Evolutionary conservation across 2,888 invertebrate species (phyloP).

Genomic region (Ischnus inquisitorius): DNA sequence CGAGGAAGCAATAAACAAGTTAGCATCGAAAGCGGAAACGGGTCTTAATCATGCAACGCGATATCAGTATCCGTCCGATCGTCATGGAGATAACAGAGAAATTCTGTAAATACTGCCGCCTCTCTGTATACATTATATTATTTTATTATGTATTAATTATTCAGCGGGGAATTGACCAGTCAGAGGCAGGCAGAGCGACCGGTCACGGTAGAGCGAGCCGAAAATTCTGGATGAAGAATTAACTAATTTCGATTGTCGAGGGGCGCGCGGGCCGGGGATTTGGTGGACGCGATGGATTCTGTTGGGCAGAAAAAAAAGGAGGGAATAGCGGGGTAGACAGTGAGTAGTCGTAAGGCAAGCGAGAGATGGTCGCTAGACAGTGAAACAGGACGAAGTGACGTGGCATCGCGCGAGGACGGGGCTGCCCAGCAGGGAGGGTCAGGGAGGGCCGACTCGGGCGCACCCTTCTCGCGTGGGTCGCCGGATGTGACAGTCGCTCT

Average conservation of each 20-base stretch:
- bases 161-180: slow-evolving; percentile 35
- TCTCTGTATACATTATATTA: slow-evolving; percentile 21
- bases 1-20: slow-evolving; percentile 30
- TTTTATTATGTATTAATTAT: slow-evolving; percentile 58
- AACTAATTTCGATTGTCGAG: slow-evolving; percentile 48
- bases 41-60: slow-evolving; percentile 63
- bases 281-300: slow-evolving; percentile 21
- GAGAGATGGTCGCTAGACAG: slow-evolving; percentile 57
- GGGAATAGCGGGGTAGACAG: slow-evolving; percentile 39
- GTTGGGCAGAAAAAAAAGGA: slow-evolving; percentile 29
- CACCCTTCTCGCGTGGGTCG: slow-evolving; percentile 85
- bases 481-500: slow-evolving; percentile 85
- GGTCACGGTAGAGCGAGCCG: slow-evolving; percentile 29
- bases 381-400: slow-evolving; percentile 70
- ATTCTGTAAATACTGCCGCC: slow-evolving; percentile 24
- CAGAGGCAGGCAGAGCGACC: neutral
- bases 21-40: slow-evolving; percentile 63
- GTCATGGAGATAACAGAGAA: slow-evolving; percentile 53
- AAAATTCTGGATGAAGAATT: slow-evolving; percentile 41
- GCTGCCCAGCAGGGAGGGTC: slow-evolving; percentile 76
- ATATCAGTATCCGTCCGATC: slow-evolving; percentile 63
- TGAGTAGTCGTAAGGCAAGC: slow-evolving; percentile 56
- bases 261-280: neutral
- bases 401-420: slow-evolving; percentile 70
- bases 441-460: slow-evolving; percentile 74